These are phyloP conservation scores for Bombus picipes DNA, from an alignment of 1,140 invertebrate species.

Conservation along the genomic window DNA sequence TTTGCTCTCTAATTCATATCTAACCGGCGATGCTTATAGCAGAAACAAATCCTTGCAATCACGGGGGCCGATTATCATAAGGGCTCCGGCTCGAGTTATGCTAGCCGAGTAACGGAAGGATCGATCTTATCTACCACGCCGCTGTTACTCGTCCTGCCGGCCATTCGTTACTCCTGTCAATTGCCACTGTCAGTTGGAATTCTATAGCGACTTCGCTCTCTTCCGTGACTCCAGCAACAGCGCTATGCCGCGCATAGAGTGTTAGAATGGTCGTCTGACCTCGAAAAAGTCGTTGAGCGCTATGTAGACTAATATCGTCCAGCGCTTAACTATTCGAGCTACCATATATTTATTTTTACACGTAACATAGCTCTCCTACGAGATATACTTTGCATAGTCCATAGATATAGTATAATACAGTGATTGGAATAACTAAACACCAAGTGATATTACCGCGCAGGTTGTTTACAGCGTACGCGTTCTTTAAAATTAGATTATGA, in stretches of 20 bases:
- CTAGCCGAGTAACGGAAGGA: slow-evolving; percentile 57
- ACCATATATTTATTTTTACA: too few species aligned
- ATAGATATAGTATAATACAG: too few species aligned
- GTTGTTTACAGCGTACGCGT: too few species aligned
- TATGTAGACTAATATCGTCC: too few species aligned
- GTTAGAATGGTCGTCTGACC: too few species aligned
- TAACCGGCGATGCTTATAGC: slow-evolving; percentile 68
- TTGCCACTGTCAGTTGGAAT: slow-evolving; percentile 71
- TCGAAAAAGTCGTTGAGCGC: too few species aligned
- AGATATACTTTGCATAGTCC: too few species aligned
- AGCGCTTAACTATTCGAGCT: not conserved
- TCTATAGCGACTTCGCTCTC: slow-evolving; percentile 58
- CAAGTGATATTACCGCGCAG: too few species aligned
- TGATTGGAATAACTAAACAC: too few species aligned
- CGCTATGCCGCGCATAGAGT: not conserved
- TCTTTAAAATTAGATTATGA: too few species aligned
- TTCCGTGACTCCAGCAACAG: slow-evolving; percentile 51
- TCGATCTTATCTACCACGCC: slow-evolving; percentile 67
- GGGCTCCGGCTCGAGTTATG: slow-evolving; percentile 52
- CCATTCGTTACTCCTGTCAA: slow-evolving; percentile 75
- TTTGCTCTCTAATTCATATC: slow-evolving; percentile 76
- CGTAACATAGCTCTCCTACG: too few species aligned
- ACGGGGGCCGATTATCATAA: slow-evolving; percentile 73
- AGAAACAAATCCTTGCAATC: slow-evolving; percentile 74
- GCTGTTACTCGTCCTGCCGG: slow-evolving; percentile 68